Percentiles rank a stretch among this genome's conserved stretches.
phyloP scores from a whole-genome alignment of 2,113 vertebrate species.

The Struthio camelus region DNA sequence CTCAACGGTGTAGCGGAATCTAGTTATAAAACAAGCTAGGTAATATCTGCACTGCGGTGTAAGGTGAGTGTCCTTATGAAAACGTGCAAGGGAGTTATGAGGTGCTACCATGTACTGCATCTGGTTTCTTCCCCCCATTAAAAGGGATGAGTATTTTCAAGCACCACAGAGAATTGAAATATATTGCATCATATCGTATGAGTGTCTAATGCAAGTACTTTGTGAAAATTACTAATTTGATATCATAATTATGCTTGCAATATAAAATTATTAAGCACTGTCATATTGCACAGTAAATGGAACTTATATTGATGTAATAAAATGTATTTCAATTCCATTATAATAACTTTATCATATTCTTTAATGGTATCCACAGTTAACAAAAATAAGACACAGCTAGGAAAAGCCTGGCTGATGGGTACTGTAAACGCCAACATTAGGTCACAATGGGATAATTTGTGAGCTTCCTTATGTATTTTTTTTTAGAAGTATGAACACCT shows the following conservation, averaged over 20 bases:
- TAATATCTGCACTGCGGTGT: neutral
- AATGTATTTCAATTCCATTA: slow-evolving; percentile 74
- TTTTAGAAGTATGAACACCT: slow-evolving; percentile 20
- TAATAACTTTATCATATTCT: slow-evolving; percentile 65
- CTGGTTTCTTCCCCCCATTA: slow-evolving; percentile 43
- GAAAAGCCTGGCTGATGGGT: neutral
- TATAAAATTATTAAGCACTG: slow-evolving; percentile 76
- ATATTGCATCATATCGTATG: slow-evolving; percentile 11
- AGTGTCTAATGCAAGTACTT: slow-evolving; percentile 69
- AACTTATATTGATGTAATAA: slow-evolving; percentile 76
- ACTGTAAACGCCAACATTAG: slow-evolving; percentile 10
- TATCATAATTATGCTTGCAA: slow-evolving; percentile 71
- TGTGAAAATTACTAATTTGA: slow-evolving; percentile 76
- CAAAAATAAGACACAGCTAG: slow-evolving; percentile 40
- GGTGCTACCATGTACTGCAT: slow-evolving; percentile 40
- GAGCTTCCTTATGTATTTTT: neutral
- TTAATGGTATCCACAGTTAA: slow-evolving; percentile 68
- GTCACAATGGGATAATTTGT: slow-evolving; percentile 3
- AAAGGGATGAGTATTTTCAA: slow-evolving; percentile 52
- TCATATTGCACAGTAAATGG: slow-evolving; percentile 69
- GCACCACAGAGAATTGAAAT: slow-evolving; percentile 57
- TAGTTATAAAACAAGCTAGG: neutral
- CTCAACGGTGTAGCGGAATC: neutral
- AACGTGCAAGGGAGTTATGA: neutral
- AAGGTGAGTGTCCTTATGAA: neutral